Base-by-base conservation (phyloP, 2,113 vertebrate species). In the Thymallus thymallus region DNA sequence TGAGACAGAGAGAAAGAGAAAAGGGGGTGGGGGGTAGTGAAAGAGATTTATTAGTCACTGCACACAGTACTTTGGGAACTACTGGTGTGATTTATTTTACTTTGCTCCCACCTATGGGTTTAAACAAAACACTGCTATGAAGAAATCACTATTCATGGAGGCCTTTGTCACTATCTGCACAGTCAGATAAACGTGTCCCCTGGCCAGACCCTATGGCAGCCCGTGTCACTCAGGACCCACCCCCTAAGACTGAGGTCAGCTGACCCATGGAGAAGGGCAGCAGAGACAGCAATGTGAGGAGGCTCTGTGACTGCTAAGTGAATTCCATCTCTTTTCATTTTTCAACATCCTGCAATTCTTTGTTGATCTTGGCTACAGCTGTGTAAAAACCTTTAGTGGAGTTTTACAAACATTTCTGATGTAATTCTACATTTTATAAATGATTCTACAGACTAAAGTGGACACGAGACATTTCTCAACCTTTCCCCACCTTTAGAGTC, bases 401-500 rank as follows among this genome's bases (percentile, higher is more conserved):
- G 18, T 45, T 51, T 51, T 51, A 3, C 48, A 6, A n/a, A n/a
- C 56, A 2, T 20, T n/a, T 60, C n/a, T 10, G n/a, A 60, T 22
- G 2, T 16, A 20, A 60, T 41, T 41, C 9, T 41, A 10, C 35
- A 10, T 41, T 10, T 2, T 10, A 41, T 51, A 18, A 51, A 51
- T 16, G 0, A 16, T 51, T 18, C 14, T 7, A 60, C 56, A 60
- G 56, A 22, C n/a, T 22, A 60, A 22, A 60, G 56, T 7, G 12
- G n/a, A 60, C n/a, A 6, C 13, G 2, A 5, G 56, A 60, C 4
- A 23, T 23, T 6, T 3, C 6, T 20, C 6, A 23, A 10, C 18
- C 18, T 58, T 22, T n/a, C 1, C n/a, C 56, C 56, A 98, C 97
- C 96, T 96, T 94, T 63, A 95, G 88, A 72, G 89, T 84, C 69